These are phyloP conservation scores for Phortica okadai DNA, from an alignment of 2,888 invertebrate genomes.

Conservation along the genomic window DNA sequence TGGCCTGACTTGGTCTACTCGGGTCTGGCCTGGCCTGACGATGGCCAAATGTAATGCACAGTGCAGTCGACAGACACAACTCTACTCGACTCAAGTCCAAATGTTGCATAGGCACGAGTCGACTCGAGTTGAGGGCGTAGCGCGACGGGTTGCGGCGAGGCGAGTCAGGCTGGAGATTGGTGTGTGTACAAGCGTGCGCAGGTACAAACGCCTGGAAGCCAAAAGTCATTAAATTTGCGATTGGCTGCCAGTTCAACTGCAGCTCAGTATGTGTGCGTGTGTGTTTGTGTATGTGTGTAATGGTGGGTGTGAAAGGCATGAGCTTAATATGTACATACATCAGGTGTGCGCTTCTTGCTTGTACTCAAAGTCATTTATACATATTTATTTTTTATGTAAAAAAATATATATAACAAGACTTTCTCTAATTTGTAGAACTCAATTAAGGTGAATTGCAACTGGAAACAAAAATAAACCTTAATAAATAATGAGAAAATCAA, in stretches of 20 bases:
- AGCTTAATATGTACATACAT: neutral
- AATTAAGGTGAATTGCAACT: no score
- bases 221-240: conserved; percentile 35
- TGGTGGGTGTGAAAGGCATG: neutral
- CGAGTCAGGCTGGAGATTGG: neutral
- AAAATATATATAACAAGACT: no score
- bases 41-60: neutral
- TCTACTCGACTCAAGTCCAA: neutral
- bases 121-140: neutral
- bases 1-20: no score
- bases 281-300: neutral
- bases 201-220: conserved; percentile 22
- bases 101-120: neutral
- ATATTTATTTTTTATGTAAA: neutral
- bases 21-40: no score
- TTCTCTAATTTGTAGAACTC: no score
- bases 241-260: conserved; percentile 8
- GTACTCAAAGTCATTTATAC: neutral
- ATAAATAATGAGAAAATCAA: no score
- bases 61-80: neutral
- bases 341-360: neutral
- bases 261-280: neutral
- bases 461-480: no score
- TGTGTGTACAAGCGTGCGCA: neutral
- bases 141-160: neutral